Percentiles rank a stretch among this genome's conserved stretches.
Evolutionary conservation across 1,140 invertebrate species (phyloP).

Genomic region (Penaeus japonicus): DNA sequence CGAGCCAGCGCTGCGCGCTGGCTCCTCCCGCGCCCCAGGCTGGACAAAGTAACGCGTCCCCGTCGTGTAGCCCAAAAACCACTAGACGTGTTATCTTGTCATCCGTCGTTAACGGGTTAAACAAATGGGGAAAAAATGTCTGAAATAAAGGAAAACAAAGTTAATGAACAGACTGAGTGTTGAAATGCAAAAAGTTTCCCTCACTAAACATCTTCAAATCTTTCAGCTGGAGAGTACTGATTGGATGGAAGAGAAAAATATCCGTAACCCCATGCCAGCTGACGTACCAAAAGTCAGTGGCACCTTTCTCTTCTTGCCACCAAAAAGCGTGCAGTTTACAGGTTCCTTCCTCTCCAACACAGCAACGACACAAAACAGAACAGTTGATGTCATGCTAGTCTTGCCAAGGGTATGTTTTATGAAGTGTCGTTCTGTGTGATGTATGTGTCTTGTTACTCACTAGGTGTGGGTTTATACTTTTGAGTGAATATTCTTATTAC

Average conservation of each 20-base stretch:
- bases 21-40: too few relatives aligned
- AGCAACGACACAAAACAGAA: neutral
- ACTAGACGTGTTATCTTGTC: too few relatives aligned
- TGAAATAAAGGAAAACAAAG: too few relatives aligned
- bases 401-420: conserved; percentile 24
- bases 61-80: too few relatives aligned
- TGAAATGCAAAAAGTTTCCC: neutral
- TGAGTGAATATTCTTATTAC: too few relatives aligned
- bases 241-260: conserved; percentile 15
- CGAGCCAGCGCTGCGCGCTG: too few relatives aligned
- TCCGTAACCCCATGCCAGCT: neutral
- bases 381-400: conserved; percentile 47
- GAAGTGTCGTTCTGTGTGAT: neutral
- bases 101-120: too few relatives aligned
- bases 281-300: conserved; percentile 21
- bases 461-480: neutral
- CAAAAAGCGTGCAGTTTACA: conserved; percentile 23
- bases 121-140: too few relatives aligned
- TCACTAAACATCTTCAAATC: neutral
- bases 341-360: conserved; percentile 32
- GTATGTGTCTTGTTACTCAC: neutral
- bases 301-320: conserved; percentile 30
- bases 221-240: conserved; percentile 7
- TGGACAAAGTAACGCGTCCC: too few relatives aligned
- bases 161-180: neutral